Base-by-base conservation (phyloP, 2,797 vertebrate genomes). In the Pelobates cultripes region DNA sequence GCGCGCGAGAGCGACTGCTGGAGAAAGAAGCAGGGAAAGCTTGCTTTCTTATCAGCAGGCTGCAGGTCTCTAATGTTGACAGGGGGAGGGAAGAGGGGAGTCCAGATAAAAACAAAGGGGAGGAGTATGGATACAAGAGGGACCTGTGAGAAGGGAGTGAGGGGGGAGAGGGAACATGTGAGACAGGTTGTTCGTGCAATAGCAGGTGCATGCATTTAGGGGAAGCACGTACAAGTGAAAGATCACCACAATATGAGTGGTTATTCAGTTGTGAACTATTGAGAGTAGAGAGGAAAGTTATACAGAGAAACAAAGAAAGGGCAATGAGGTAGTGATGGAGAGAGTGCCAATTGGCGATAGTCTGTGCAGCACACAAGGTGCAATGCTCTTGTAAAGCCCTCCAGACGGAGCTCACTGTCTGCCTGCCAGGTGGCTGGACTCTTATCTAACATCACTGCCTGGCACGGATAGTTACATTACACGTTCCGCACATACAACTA, bases 21-120 rank as follows among this genome's bases (percentile, higher is more conserved):
- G 75, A 17, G 47, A 78, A 15, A 77, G 42, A 73, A 44, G 14
- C 4, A 70, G 17, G 60, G 42, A 47, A 28, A n/a, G 63, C 64
- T 47, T 42, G 57, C 55, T 14, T 67, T 66, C 77, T 84, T 84
- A 84, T 84, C 82, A 79, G 72, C 77, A 57, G 44, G 67, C 42
- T 79, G 68, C 82, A 84, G 77, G 72, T 55, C 77, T 79, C 66
- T 71, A 51, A 1, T 64, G 53, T 67, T 75, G 77, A 71, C 72
- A 75, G 77, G 82, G 53, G 77, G 82, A 77, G 82, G 74, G 77
- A 15, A 57, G 13, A 57, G 82, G 77, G 57, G 55, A 47, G 47
- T 17, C 43, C 41, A 64, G 73, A 79, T 75, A 77, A 77, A 67
- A 72, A 77, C 57, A 84, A 71, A 84, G 51, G 68, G 82, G 82